Percentiles rank a stretch among this genome's conserved stretches.
Conservation (phyloP, 2,113 vertebrate genomes). For the Bufo bufo region DNA sequence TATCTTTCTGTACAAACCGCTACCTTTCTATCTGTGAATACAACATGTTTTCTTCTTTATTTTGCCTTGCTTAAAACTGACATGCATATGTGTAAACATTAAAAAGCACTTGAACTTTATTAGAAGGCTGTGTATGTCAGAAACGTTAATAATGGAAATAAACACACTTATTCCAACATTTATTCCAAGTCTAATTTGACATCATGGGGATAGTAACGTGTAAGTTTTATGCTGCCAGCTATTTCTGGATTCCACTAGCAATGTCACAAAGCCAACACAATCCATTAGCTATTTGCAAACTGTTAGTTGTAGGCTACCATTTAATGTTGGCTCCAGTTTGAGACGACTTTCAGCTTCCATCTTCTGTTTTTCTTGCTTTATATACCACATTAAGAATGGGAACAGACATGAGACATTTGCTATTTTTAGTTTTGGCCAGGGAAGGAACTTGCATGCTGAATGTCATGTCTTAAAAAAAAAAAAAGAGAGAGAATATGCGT, state of each 20-base stretch:
- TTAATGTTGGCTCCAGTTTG: slow-evolving; percentile 67
- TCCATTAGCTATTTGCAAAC: slow-evolving; percentile 59
- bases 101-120: not conserved
- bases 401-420: slow-evolving; percentile 60
- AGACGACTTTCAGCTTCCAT: slow-evolving; percentile 67
- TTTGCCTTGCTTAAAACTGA: not conserved
- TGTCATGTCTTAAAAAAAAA: slow-evolving; percentile 23
- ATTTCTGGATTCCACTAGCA: slow-evolving; percentile 4
- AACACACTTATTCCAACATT: not conserved
- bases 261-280: slow-evolving; percentile 51
- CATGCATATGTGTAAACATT: not conserved
- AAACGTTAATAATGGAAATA: not conserved
- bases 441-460: slow-evolving; percentile 1
- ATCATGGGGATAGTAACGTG: not conserved
- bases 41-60: slow-evolving; percentile 6
- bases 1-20: not conserved
- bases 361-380: slow-evolving; percentile 62
- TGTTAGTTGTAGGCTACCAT: slow-evolving; percentile 61
- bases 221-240: not conserved
- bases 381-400: slow-evolving; percentile 69
- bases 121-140: not conserved
- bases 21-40: not conserved
- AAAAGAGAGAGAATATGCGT: not conserved
- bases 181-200: not conserved
- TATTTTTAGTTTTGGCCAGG: slow-evolving; percentile 73